A percentile compares a stretch with the other conserved stretches of the same genome.
These are phyloP conservation scores for Dasysyrphus albostriatus DNA, from an alignment of 2,888 invertebrate genomes.

Conservation along the genomic window DNA sequence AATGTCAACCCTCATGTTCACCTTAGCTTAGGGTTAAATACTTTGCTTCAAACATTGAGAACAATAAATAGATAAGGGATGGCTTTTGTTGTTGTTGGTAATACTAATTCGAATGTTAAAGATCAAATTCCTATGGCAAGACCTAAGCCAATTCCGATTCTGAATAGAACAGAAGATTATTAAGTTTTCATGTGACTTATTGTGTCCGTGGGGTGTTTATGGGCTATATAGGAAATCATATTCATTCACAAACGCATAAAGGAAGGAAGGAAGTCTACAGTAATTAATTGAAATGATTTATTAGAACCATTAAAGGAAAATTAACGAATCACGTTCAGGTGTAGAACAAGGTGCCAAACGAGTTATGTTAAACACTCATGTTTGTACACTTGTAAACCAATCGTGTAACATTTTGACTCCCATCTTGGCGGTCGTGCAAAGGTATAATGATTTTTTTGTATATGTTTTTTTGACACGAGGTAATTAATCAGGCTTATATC, in stretches of 20 bases:
- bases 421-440: background rate
- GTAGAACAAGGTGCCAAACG: slow-evolving; percentile 29
- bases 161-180: background rate
- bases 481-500: background rate
- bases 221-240: slow-evolving; percentile 2
- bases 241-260: slow-evolving; percentile 5
- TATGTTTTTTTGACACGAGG: slow-evolving; percentile 4
- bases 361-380: slow-evolving; percentile 21
- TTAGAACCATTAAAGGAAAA: slow-evolving; percentile 17
- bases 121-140: background rate
- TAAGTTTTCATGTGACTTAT: slow-evolving; percentile 6
- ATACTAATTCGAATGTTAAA: background rate
- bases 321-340: slow-evolving; percentile 26
- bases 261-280: background rate
- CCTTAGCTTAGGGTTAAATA: too few species aligned
- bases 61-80: background rate
- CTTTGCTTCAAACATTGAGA: background rate
- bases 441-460: slow-evolving; percentile 18
- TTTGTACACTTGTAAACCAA: background rate
- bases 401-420: slow-evolving; percentile 21
- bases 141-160: background rate
- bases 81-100: background rate
- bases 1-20: too few species aligned
- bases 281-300: slow-evolving; percentile 39
- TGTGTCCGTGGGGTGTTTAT: background rate